These are phyloP conservation scores for Notarius quadriscutis DNA, from an alignment of 2,113 vertebrate species.

Conservation along the genomic window DNA sequence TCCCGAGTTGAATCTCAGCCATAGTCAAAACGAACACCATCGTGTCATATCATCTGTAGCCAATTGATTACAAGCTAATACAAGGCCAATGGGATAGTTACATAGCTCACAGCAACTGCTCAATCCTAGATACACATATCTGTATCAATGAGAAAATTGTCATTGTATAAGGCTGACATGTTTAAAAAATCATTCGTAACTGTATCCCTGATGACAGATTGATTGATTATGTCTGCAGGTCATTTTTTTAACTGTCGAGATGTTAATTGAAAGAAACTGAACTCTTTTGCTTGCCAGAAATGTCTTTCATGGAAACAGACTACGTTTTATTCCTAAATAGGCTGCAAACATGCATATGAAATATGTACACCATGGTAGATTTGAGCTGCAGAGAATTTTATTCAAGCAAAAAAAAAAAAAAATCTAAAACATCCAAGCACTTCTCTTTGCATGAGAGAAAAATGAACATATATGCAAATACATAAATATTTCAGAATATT, in stretches of 20 bases:
- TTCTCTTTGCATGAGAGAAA: background rate
- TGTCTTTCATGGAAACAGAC: background rate
- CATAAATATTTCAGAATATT: slow-evolving; percentile 10
- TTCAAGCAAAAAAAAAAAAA: background rate
- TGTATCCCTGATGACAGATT: slow-evolving; percentile 44
- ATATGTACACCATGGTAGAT: background rate
- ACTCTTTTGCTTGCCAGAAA: slow-evolving; percentile 33
- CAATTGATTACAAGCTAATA: background rate
- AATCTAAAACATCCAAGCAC: background rate
- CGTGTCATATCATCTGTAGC: background rate
- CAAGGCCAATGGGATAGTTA: background rate
- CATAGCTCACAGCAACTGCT: slow-evolving; percentile 21
- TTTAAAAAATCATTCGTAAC: slow-evolving; percentile 45
- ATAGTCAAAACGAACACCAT: background rate
- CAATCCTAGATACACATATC: no score
- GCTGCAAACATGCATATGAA: background rate
- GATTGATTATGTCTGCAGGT: background rate
- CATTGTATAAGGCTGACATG: slow-evolving; percentile 16
- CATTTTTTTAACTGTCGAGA: slow-evolving; percentile 43
- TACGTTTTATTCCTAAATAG: background rate
- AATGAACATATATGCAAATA: background rate
- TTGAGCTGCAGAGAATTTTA: background rate
- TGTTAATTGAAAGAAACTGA: slow-evolving; percentile 33
- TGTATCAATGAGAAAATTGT: background rate
- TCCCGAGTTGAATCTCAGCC: background rate